Base-by-base conservation (phyloP, 2,797 vertebrate genomes). In the Agapornis canus region DNA sequence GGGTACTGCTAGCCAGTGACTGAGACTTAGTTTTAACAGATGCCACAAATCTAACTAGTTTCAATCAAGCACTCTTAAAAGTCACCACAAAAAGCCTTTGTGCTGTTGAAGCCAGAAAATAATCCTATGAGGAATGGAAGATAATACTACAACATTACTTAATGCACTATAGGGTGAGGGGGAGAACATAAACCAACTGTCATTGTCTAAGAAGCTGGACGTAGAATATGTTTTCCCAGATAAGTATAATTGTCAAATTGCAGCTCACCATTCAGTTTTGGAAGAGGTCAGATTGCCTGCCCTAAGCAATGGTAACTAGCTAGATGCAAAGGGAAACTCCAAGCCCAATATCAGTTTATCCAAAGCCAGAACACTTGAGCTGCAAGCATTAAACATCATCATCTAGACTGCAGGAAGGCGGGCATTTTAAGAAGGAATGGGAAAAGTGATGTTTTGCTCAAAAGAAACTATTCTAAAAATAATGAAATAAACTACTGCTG, bases 1-100 rank as follows among this genome's bases (percentile, higher is more conserved):
- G 32, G 82, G 84, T 92, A 93, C 27, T 82, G 51, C 27, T 18
- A 94, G 82, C 48, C 40, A 4, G 14, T 82, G 37, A 81, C 63
- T 59, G 84, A 89, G 79, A 75, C n/a, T 82, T 42, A 40, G 71
- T 86, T 92, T 84, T 94, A 92, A 86, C 54, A 83, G 79, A 93
- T 83, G 90, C 29, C 54, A 95, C 63, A 54, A 89, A 84, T 45
- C 9, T 68, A 70, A 70, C 40, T 64, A 76, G 85, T 70, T 92
- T 80, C 43, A 80, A 16, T 65, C 75, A 72, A 42, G 16, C 23
- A 52, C 19, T 51, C 64, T 48, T 66, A 21, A 49, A 92, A 92
- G 75, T 90, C 94, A 87, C 37, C 63, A 79, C n/a, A 85, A 95
- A 96, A 94, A 59, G 32, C 17, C 40, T 75, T 92, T 81, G n/a